Conservation (phyloP, 1,140 invertebrate species). For the Ylistrum balloti region DNA sequence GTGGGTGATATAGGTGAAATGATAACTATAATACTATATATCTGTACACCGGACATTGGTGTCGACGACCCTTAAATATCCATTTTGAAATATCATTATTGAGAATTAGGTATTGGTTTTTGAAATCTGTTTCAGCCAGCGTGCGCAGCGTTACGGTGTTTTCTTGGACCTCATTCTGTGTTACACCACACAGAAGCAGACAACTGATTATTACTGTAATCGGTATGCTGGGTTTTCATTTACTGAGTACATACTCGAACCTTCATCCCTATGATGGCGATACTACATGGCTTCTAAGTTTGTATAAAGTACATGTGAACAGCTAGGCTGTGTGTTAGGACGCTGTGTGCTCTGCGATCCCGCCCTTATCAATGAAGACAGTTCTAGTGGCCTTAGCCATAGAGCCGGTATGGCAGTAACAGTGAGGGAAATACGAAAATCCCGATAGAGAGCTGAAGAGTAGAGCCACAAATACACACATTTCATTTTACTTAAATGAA, state of each 20-base stretch:
- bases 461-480: not conserved
- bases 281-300: not conserved
- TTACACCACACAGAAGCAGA: not conserved
- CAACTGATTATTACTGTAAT: not conserved
- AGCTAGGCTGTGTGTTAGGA: not conserved
- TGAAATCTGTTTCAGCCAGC: not conserved
- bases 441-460: not conserved
- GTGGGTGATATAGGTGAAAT: no score
- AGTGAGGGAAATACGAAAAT: constrained; percentile 27
- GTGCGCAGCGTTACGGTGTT: not conserved
- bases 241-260: constrained; percentile 23
- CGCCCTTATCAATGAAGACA: not conserved
- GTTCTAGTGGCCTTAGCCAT: not conserved
- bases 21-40: no score
- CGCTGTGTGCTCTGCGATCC: constrained; percentile 9
- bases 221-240: not conserved
- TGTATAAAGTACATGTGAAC: constrained; percentile 14
- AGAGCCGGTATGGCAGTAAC: not conserved
- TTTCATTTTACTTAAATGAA: constrained; percentile 40
- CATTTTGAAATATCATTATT: constrained; percentile 19
- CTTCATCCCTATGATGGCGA: not conserved
- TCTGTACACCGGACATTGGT: no score
- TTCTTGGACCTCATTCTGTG: not conserved
- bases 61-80: not conserved
- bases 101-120: not conserved